A percentile compares a stretch with the other conserved stretches of the same genome.
These are phyloP conservation scores for Galerucella calmariensis DNA, from an alignment of 2,888 invertebrate genomes.

Conservation along the genomic window DNA sequence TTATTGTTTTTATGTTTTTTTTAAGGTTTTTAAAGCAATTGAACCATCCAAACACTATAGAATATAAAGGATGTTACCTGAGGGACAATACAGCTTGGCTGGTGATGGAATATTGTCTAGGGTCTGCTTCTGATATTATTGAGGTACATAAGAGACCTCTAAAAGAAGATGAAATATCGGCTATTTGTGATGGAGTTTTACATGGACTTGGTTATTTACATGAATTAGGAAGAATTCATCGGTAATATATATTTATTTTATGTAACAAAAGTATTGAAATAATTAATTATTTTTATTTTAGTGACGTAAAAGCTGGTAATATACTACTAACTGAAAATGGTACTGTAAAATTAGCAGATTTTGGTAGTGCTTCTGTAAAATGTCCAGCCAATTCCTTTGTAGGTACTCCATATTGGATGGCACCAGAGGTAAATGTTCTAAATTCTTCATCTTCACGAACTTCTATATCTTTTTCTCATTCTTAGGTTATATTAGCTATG, in stretches of 20 bases:
- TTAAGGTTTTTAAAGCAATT: constrained; percentile 89
- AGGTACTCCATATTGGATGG: constrained; percentile 99
- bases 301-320: constrained; percentile 99
- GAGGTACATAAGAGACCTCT: constrained; percentile 97
- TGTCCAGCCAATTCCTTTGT: constrained; percentile 99
- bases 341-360: constrained; percentile 97
- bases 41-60: constrained; percentile 96
- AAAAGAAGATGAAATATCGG: constrained; percentile 95
- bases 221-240: constrained; percentile 79
- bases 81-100: constrained; percentile 99
- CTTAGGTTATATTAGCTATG: constrained; percentile 94
- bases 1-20: constrained; percentile 6
- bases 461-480: constrained; percentile 17
- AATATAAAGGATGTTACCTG: constrained; percentile 98
- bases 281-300: constrained; percentile 50
- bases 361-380: constrained; percentile 96
- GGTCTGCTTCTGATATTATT: constrained; percentile 98
- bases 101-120: constrained; percentile 99
- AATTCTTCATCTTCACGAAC: background rate
- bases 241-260: constrained; percentile 47
- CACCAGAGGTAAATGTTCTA: constrained; percentile 77
- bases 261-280: too few species aligned
- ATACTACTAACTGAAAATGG: constrained; percentile 97
- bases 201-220: constrained; percentile 95
- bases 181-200: constrained; percentile 95